Conservation (phyloP, 2,113 vertebrate species). For the Lepus europaeus region DNA sequence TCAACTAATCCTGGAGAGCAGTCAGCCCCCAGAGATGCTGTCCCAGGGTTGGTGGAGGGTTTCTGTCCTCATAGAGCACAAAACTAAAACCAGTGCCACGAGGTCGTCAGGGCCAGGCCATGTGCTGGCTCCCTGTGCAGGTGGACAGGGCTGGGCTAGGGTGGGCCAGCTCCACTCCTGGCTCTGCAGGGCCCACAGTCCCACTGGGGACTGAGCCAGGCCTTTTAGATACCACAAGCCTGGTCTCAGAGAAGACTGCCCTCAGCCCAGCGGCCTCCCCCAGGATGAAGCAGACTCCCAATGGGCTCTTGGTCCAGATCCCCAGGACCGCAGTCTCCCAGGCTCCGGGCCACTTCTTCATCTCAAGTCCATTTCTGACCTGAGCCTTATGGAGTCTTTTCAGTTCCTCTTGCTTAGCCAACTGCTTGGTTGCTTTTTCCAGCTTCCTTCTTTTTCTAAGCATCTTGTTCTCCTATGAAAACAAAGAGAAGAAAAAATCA, state of each 20-base stretch:
- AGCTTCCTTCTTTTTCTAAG: constrained; percentile 88
- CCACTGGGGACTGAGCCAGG: neutral
- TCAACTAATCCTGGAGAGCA: neutral
- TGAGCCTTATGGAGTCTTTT: constrained; percentile 97
- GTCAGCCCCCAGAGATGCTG: neutral
- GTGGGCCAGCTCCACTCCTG: neutral
- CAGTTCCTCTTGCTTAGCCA: constrained; percentile 93
- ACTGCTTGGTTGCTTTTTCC: constrained; percentile 89
- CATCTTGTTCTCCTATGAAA: constrained; percentile 83
- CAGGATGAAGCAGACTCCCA: neutral
- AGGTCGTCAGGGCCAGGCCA: neutral
- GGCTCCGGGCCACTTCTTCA: neutral
- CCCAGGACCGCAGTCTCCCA: neutral
- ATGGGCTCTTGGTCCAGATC: neutral
- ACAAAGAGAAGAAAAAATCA: constrained; percentile 41
- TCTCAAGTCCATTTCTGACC: constrained; percentile 86
- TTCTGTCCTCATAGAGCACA: neutral
- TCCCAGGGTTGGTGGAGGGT: neutral
- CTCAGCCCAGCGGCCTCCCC: neutral
- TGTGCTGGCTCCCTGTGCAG: neutral
- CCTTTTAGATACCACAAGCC: neutral
- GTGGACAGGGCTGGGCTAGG: neutral
- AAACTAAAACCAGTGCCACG: neutral
- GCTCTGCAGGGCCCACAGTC: neutral
- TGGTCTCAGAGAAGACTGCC: neutral